These are phyloP conservation scores for Pseudachorutes palmiensis DNA, from an alignment of 1,140 invertebrate genomes.

Conservation along the genomic window DNA sequence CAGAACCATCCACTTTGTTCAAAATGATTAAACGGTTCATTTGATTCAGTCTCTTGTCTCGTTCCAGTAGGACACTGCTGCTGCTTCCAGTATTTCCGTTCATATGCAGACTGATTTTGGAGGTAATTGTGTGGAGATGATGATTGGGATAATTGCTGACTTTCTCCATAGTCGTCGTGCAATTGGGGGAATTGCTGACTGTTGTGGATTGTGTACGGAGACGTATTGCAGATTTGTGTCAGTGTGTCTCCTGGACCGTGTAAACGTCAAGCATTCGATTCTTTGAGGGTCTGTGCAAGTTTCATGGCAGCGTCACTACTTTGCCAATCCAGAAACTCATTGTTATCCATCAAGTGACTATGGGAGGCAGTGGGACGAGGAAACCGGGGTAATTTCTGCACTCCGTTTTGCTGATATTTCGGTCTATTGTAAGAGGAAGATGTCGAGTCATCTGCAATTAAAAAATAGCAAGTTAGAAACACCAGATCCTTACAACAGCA, in stretches of 20 bases:
- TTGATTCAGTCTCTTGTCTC: not conserved
- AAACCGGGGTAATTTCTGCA: constrained; percentile 33
- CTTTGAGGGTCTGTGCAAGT: constrained; percentile 35
- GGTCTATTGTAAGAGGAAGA: constrained; percentile 24
- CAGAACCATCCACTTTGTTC: not conserved
- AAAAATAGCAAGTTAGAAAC: not conserved
- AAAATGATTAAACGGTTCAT: not conserved
- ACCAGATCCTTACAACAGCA: no score
- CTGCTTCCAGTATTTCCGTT: not conserved
- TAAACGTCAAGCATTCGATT: constrained; percentile 38
- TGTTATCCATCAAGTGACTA: constrained; percentile 30
- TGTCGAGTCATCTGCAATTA: constrained; percentile 23
- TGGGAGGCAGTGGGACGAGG: constrained; percentile 31
- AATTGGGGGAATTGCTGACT: not conserved
- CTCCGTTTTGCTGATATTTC: constrained; percentile 27
- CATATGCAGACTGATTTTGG: not conserved
- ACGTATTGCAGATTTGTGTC: not conserved
- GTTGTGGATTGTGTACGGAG: not conserved
- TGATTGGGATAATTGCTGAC: not conserved
- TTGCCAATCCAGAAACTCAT: constrained; percentile 36
- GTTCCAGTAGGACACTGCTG: not conserved
- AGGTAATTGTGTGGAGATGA: not conserved
- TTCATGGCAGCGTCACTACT: constrained; percentile 31
- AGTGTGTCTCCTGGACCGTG: not conserved
- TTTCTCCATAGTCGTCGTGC: constrained; percentile 1